Evolutionary conservation across 2,888 invertebrate genomes (phyloP), one percentile per base, ranked within the genome.

Genomic region (Oligia latruncula): DNA sequence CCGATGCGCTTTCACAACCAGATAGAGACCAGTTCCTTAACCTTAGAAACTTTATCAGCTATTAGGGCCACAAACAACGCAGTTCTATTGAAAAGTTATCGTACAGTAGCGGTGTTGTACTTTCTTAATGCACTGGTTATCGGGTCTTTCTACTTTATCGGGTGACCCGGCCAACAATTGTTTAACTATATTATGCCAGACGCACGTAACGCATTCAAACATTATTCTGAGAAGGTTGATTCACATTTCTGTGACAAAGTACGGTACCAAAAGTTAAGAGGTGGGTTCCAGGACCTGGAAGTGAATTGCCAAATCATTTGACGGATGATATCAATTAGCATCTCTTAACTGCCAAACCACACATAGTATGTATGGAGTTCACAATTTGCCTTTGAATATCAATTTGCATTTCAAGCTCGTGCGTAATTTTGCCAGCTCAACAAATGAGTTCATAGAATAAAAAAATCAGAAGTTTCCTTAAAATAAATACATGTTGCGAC

Each of bases 81-180:
- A 84, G 84, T 87, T 84, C 90, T 92, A 92, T 92, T 92, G 88
- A 87, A 90, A 87, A 83, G 74, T 90, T 93, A 92, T 92, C 91
- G 87, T 82, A 92, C 92, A 91, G 93, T 92, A 92, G 93, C 91
- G 89, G 81, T 85, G 88, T 91, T 90, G 88, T 92, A 91, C 91
- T 91, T 93, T 92, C 91, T 90, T 92, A 93, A 93, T 95, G 95
- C 95, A 95, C 81, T 91, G 84, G 92, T 95, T 96, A 96, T 95
- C 95, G 93, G 77, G 82, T 90, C 90, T 90, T 92, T 91, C 82
- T 90, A 89, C 91, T 90, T 95, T 96, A 96, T 96, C 96, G 92
- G 91, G 92, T 94, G 95, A 96, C 95, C 95, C 91, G 93, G 91
- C 92, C 93, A 92, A 88, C 90, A 88, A 93, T 93, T 93, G 92